A percentile compares a stretch with the other conserved stretches of the same genome.
These are phyloP conservation scores for Platycercus adscitus DNA, from an alignment of 2,113 vertebrate species.

Conservation along the genomic window DNA sequence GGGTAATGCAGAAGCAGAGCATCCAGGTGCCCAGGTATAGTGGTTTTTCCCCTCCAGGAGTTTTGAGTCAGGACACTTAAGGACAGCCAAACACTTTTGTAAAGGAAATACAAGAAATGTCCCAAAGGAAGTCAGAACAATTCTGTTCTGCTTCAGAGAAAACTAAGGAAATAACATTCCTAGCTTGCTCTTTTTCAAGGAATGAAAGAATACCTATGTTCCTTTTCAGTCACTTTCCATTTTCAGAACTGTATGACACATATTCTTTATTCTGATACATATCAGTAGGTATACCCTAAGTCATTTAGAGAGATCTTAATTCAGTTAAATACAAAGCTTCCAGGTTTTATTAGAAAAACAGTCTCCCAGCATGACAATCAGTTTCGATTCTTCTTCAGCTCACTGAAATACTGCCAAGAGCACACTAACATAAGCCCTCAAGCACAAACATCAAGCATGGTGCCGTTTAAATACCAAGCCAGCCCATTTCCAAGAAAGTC, in stretches of 20 bases:
- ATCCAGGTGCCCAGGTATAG: neutral
- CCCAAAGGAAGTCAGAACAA: neutral
- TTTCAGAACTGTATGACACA: neutral
- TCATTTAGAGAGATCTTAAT: neutral
- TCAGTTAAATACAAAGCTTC: neutral
- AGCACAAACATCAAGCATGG: neutral
- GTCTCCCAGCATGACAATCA: accelerated
- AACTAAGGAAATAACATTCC: neutral
- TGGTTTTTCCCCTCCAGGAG: neutral
- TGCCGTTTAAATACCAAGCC: neutral
- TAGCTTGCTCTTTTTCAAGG: neutral
- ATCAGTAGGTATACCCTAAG: neutral
- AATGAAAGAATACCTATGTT: neutral
- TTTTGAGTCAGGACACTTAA: neutral
- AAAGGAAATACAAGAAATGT: neutral
- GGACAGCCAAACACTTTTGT: neutral
- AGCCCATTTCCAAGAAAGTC: neutral
- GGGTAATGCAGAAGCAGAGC: neutral
- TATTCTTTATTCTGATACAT: neutral
- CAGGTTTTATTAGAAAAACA: neutral
- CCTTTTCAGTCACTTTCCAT: neutral
- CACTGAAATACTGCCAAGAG: neutral
- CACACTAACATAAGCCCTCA: too few species aligned
- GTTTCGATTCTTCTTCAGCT: neutral
- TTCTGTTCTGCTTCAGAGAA: neutral